phyloP scores from a whole-genome alignment of 2,113 vertebrate genomes.

The Paramormyrops kingsleyae region DNA sequence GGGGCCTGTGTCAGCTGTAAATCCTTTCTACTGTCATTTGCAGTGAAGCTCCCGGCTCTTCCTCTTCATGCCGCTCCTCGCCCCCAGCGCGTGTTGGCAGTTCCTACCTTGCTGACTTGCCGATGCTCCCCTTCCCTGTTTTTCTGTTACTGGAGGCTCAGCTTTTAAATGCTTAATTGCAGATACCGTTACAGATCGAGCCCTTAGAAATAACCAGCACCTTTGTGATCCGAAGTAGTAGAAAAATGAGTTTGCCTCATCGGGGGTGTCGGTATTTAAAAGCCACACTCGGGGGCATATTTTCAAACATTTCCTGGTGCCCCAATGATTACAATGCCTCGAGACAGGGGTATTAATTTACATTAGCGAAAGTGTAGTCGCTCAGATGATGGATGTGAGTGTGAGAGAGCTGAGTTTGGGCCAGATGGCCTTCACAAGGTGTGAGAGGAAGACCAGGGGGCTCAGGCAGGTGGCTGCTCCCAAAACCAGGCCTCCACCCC shows the following conservation, averaged over 20 bases:
- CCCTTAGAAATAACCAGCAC: neutral
- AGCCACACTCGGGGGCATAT: neutral
- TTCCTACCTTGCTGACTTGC: neutral
- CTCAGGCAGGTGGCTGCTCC: neutral
- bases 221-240: neutral
- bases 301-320: neutral
- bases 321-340: neutral
- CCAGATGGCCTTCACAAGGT: slow-evolving; percentile 1
- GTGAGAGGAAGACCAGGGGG: neutral
- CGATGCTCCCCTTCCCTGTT: neutral
- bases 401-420: neutral
- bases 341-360: neutral
- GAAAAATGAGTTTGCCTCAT: neutral
- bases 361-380: neutral
- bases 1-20: neutral
- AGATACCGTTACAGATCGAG: neutral
- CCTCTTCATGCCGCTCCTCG: neutral
- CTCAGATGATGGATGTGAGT: neutral
- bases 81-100: neutral
- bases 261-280: neutral
- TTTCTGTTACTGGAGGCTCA: neutral
- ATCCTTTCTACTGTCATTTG: neutral
- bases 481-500: neutral
- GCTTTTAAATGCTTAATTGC: neutral
- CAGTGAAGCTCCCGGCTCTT: neutral